Evolutionary conservation across 2,113 vertebrate genomes (phyloP).

Genomic region (Dicrurus megarhynchus): DNA sequence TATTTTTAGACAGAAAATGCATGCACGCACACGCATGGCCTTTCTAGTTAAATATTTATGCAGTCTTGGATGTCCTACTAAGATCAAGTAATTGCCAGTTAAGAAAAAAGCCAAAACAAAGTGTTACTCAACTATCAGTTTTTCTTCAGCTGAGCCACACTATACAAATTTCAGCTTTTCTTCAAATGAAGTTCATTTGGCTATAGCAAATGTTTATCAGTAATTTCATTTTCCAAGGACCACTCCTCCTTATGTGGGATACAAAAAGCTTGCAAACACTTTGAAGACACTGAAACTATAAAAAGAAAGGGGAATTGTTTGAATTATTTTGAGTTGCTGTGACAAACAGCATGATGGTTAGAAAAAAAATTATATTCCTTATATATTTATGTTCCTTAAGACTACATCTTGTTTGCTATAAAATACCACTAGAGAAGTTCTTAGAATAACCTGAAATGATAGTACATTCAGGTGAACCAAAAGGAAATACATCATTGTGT

Average conservation of each 20-base stretch:
- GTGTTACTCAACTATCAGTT: background rate
- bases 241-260: background rate
- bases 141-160: background rate
- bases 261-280: background rate
- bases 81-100: background rate
- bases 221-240: background rate
- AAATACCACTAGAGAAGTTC: background rate
- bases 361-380: background rate
- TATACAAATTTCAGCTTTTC: background rate
- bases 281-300: background rate
- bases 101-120: background rate
- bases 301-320: background rate
- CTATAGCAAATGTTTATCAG: background rate
- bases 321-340: background rate
- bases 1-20: slow-evolving; percentile 43
- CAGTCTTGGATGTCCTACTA: background rate
- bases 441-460: background rate
- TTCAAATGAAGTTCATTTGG: background rate
- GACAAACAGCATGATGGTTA: background rate
- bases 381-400: background rate
- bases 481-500: background rate
- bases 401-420: background rate
- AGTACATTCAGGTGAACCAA: background rate
- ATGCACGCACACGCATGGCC: background rate
- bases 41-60: slow-evolving; percentile 22